Conservation (phyloP, 2,113 vertebrate genomes). For the Cephalopterus ornatus region DNA sequence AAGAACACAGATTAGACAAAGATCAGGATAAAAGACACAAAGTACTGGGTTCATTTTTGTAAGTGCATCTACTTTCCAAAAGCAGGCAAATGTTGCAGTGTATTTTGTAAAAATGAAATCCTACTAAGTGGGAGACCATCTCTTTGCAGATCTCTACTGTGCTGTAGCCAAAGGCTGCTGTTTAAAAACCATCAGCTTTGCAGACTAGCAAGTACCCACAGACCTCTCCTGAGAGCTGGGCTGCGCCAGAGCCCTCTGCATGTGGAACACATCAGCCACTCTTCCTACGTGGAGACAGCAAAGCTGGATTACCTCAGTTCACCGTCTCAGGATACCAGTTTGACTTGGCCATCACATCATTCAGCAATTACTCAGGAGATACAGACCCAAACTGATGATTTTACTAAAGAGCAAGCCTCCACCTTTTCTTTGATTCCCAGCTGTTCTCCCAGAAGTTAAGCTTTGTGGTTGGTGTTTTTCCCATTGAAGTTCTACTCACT, state of each 20-base stretch:
- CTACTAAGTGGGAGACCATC: not conserved
- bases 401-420: not conserved
- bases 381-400: not conserved
- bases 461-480: not conserved
- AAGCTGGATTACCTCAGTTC: rapidly evolving
- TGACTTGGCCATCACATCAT: not conserved
- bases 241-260: not conserved
- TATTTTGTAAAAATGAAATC: not conserved
- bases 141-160: not conserved
- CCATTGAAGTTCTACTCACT: not conserved
- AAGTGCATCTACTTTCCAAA: not conserved
- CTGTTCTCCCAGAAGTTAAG: not conserved
- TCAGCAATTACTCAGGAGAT: not conserved
- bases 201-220: not conserved
- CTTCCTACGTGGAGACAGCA: rapidly evolving
- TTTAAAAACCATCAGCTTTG: not conserved
- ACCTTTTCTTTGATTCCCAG: not conserved
- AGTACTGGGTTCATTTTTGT: not conserved
- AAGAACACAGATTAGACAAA: not conserved
- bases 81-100: not conserved
- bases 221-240: not conserved
- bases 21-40: not conserved
- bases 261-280: not conserved
- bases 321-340: not conserved
- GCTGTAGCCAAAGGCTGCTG: not conserved